These are phyloP conservation scores for Girardinichthys multiradiatus DNA, from an alignment of 2,113 vertebrate species.

Conservation along the genomic window DNA sequence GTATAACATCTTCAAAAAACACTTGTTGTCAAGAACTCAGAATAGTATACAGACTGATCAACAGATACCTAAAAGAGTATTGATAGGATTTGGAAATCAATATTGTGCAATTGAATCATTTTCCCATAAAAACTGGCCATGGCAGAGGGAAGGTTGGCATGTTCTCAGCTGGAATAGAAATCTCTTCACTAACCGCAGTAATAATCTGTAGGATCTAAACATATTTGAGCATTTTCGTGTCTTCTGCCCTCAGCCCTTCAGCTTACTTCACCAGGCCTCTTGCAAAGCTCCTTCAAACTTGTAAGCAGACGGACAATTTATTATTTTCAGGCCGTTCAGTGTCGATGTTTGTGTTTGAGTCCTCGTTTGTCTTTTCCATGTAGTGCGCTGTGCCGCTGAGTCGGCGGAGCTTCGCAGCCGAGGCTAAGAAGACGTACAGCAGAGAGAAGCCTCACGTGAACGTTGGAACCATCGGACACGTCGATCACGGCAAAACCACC, in stretches of 20 bases:
- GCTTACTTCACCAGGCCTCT: constrained; percentile 72
- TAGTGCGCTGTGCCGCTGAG: constrained; percentile 75
- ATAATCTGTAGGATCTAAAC: neutral
- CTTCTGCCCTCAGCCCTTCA: constrained; percentile 67
- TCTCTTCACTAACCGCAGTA: neutral
- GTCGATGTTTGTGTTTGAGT: neutral
- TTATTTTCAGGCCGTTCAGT: neutral
- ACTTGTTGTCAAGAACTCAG: too few relatives aligned
- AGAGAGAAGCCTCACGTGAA: constrained; percentile 91
- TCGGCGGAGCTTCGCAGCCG: constrained; percentile 82
- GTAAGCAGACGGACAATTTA: constrained; percentile 53
- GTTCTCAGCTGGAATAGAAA: neutral
- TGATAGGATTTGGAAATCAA: neutral
- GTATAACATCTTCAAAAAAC: too few relatives aligned
- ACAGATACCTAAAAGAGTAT: neutral
- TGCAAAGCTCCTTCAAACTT: constrained; percentile 74
- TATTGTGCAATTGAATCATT: neutral
- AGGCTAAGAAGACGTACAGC: constrained; percentile 86
- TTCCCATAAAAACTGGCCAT: neutral
- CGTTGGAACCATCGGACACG: constrained; percentile 91
- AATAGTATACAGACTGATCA: neutral
- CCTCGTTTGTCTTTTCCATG: neutral
- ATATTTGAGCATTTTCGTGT: neutral
- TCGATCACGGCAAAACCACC: constrained; percentile 93
- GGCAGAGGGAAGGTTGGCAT: neutral